phyloP scores from a whole-genome alignment of 2,113 vertebrate genomes.

The Phycodurus eques region DNA sequence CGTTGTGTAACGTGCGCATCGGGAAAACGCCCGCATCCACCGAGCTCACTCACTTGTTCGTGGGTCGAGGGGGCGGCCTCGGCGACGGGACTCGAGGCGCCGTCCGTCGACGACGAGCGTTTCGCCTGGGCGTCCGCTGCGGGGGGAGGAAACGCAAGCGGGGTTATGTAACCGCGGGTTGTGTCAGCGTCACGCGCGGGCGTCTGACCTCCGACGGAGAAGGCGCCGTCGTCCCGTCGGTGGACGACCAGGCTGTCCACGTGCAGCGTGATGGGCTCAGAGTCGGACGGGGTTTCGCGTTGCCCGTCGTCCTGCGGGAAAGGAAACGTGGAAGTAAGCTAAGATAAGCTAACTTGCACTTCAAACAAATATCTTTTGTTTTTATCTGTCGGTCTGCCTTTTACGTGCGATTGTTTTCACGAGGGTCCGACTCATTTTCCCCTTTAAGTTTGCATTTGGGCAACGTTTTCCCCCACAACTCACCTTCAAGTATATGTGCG shows the following conservation, averaged over 20 bases:
- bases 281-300: conserved; percentile 70
- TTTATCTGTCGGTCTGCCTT: too few relatives aligned
- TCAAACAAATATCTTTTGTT: too few relatives aligned
- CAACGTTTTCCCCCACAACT: not conserved
- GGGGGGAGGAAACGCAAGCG: conserved; percentile 1
- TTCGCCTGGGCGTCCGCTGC: conserved; percentile 50
- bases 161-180: not conserved
- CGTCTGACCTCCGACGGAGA: conserved; percentile 85
- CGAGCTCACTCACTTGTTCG: conserved; percentile 76
- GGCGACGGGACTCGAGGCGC: conserved; percentile 38
- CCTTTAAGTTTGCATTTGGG: not conserved
- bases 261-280: conserved; percentile 78
- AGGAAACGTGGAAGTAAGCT: not conserved
- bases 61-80: conserved; percentile 56
- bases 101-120: conserved; percentile 39
- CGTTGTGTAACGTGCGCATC: not conserved
- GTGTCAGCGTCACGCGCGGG: not conserved
- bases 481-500: conserved; percentile 90
- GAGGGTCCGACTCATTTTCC: too few relatives aligned
- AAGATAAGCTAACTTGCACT: not conserved
- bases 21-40: not conserved
- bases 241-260: conserved; percentile 87
- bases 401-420: too few relatives aligned
- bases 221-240: conserved; percentile 88
- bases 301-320: conserved; percentile 84